Evolutionary conservation across 2,888 invertebrate species (phyloP).

Genomic region (Stegophylla sp.): DNA sequence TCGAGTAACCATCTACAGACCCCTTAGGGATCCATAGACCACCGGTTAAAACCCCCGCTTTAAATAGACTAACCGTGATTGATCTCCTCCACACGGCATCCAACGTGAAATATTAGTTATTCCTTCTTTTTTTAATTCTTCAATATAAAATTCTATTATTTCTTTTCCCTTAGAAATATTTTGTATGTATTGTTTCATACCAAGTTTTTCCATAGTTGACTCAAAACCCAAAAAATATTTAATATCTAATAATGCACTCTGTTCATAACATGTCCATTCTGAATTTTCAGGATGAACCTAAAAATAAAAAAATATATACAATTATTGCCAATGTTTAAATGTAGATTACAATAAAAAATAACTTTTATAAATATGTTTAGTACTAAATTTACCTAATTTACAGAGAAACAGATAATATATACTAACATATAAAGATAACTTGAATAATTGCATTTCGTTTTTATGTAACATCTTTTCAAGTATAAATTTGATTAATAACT

Average conservation of each 20-base stretch:
- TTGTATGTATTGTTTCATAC: constrained; percentile 92
- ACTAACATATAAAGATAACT: too few species aligned
- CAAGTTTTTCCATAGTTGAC: constrained; percentile 90
- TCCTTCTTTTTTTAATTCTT: constrained; percentile 78
- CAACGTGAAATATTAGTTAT: constrained; percentile 73
- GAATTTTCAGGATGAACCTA: constrained; percentile 92
- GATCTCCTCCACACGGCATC: constrained; percentile 64
- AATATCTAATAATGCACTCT: constrained; percentile 87
- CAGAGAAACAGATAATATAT: too few species aligned
- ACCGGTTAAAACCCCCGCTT: too few species aligned
- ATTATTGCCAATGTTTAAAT: too few species aligned
- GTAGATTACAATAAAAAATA: too few species aligned
- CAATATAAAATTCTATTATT: constrained; percentile 88
- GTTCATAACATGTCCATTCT: constrained; percentile 96
- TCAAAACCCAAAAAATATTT: constrained; percentile 95
- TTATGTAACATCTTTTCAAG: too few species aligned
- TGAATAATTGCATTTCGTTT: too few species aligned
- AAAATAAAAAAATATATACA: constrained; percentile 60
- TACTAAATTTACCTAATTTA: too few species aligned
- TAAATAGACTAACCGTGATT: constrained; percentile 33
- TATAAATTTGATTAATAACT: too few species aligned
- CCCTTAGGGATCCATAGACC: too few species aligned
- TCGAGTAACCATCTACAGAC: too few species aligned
- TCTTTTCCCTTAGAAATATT: constrained; percentile 89
- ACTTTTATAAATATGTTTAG: too few species aligned